These are phyloP conservation scores for Hofmannophila pseudospretella DNA, from an alignment of 2,888 invertebrate species.

Conservation along the genomic window DNA sequence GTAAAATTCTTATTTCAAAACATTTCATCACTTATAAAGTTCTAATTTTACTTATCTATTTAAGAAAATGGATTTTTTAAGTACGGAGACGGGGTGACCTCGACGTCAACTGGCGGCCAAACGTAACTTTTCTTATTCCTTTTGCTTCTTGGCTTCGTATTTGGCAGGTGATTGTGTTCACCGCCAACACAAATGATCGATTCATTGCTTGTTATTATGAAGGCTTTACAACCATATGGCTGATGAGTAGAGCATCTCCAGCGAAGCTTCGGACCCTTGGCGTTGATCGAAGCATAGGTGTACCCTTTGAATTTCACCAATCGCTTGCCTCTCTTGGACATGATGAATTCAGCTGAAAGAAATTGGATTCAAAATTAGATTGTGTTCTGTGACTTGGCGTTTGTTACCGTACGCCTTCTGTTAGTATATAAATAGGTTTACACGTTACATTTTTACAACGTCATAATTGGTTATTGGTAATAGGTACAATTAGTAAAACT, in stretches of 20 bases:
- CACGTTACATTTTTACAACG: too few species aligned
- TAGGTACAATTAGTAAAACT: too few species aligned
- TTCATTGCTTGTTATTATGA: not conserved
- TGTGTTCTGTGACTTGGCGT: too few species aligned
- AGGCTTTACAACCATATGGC: not conserved
- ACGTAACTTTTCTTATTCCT: not conserved
- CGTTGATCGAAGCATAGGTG: not conserved
- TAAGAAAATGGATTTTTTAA: too few species aligned
- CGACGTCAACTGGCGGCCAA: not conserved
- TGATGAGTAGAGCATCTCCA: not conserved
- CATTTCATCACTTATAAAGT: too few species aligned
- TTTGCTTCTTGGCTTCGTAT: not conserved
- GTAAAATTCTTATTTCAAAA: too few species aligned
- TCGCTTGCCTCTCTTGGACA: slow-evolving; percentile 15
- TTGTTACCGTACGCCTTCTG: too few species aligned
- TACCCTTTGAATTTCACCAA: slow-evolving; percentile 16
- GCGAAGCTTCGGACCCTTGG: not conserved
- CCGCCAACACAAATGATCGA: not conserved
- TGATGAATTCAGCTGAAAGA: slow-evolving; percentile 9
- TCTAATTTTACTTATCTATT: too few species aligned
- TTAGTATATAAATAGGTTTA: too few species aligned
- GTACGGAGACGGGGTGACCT: too few species aligned
- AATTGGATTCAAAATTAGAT: not conserved
- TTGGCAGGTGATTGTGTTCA: not conserved
- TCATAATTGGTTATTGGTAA: too few species aligned